phyloP scores from a whole-genome alignment of 2,888 invertebrate species.

The Campoplex nolae region DNA sequence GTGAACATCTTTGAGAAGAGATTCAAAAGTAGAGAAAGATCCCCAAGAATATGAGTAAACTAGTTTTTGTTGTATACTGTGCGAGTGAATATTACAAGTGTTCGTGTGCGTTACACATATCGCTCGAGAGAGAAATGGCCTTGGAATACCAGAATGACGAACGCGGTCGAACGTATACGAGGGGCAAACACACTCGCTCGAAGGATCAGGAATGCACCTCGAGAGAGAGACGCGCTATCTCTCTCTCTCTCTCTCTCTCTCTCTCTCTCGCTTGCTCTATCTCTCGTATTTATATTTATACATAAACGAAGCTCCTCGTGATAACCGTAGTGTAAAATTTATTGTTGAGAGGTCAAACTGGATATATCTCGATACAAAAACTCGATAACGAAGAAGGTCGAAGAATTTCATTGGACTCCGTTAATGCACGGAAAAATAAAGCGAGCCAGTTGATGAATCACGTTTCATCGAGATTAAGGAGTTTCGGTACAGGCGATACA shows the following conservation, averaged over 20 bases:
- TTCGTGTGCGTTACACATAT: slow-evolving; percentile 46
- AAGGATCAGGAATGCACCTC: slow-evolving; percentile 67
- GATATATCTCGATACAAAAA: slow-evolving; percentile 62
- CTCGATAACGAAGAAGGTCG: slow-evolving; percentile 63
- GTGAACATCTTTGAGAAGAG: slow-evolving; percentile 13
- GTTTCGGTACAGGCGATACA: too few relatives aligned
- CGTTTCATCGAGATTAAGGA: neutral
- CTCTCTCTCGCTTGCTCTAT: too few relatives aligned
- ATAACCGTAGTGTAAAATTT: neutral
- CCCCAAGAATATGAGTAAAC: slow-evolving; percentile 14
- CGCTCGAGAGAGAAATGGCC: slow-evolving; percentile 66
- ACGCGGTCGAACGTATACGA: slow-evolving; percentile 11
- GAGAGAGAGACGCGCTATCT: neutral
- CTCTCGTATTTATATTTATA: too few relatives aligned
- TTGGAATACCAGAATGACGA: slow-evolving; percentile 72
- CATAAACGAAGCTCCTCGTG: slow-evolving; percentile 25
- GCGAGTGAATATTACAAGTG: neutral
- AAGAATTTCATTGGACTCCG: slow-evolving; percentile 23
- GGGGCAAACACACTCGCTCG: slow-evolving; percentile 5
- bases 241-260: too few relatives aligned
- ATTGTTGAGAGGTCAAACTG: slow-evolving; percentile 68
- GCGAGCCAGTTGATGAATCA: neutral
- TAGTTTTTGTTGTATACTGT: slow-evolving; percentile 4
- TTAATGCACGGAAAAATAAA: slow-evolving; percentile 33
- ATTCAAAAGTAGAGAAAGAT: slow-evolving; percentile 19